Evolutionary conservation across 2,888 invertebrate genomes (phyloP).

Genomic region (Meliscaeva auricollis): DNA sequence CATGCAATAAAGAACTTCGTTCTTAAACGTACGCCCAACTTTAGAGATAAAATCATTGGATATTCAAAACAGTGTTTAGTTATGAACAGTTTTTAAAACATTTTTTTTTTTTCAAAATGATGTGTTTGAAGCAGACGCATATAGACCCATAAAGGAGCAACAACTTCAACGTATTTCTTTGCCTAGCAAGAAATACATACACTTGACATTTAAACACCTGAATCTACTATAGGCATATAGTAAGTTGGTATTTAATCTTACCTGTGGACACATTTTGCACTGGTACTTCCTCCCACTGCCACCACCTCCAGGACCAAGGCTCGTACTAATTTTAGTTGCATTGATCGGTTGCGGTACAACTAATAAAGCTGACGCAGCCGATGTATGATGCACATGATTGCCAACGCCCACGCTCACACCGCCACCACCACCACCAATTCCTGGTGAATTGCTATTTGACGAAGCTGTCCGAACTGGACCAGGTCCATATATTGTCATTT

Average conservation of each 20-base stretch:
- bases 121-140: too few species aligned
- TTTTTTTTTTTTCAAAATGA: too few species aligned
- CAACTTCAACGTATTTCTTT: too few species aligned
- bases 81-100: too few species aligned
- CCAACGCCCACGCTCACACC: constrained; percentile 79
- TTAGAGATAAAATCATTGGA: too few species aligned
- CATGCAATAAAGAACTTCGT: too few species aligned
- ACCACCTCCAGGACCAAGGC: constrained; percentile 81
- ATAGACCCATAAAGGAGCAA: too few species aligned
- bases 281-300: constrained; percentile 91
- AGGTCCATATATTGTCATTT: constrained; percentile 78
- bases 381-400: constrained; percentile 85
- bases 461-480: constrained; percentile 78
- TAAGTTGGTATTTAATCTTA: constrained; percentile 87
- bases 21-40: too few species aligned
- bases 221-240: too few species aligned
- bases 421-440: constrained; percentile 80
- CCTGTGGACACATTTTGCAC: constrained; percentile 99
- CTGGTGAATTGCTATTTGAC: constrained; percentile 79
- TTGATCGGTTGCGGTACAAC: constrained; percentile 96
- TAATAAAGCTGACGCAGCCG: constrained; percentile 88
- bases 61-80: too few species aligned
- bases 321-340: constrained; percentile 87
- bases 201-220: too few species aligned
- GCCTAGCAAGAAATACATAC: too few species aligned